Base-by-base conservation (phyloP, 2,888 invertebrate genomes). In the Pristionchus exspectatus region DNA sequence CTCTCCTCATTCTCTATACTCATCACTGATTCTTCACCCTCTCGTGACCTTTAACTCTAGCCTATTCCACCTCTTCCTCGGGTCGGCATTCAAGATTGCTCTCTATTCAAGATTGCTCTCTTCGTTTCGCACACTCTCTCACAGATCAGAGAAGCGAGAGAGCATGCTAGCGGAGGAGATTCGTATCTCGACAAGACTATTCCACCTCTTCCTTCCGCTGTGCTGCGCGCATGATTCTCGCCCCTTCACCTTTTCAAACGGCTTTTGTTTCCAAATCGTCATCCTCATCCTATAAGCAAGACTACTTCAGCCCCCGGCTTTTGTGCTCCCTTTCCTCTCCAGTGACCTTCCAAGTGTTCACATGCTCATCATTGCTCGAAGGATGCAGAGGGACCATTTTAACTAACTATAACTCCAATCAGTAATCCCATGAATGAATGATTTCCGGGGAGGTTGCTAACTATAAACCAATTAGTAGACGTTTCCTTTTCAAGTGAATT, bases 241-340 rank as follows among this genome's bases (percentile, higher is more conserved):
- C 27, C 33, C 85, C 63, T 56, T 56, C 63, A 30, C 59, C 63
- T 63, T 24, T 30, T n/a, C 63, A 84, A 33, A 24, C 81, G 38
- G n/a, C 27, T 24, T 81, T 81, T 81, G 81, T 81, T 50, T 54
- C 50, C 24, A 16, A 81, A 81, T 81, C 81, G 81, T 81, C 81
- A 81, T 27, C 1, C 74, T 74, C 50, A 81, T 54, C 50, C 44
- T 18, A 38, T 18, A 27, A 50, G 30, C n/a, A 12, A 30, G 27
- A 18, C 33, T 63, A 44, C 44, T 86, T 63, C 74, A 50, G 27
- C 50, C 81, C 81, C 10, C 81, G 33, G 66, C 85, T 63, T 66
- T 85, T 66, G 66, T 59, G 18, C 59, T 33, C 4, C 24, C 21
- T 12, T 33, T 66, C 59, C 85, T 9, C 59, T 63, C n/a, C 85